Conservation (phyloP, 2,113 vertebrate species). For the Daubentonia madagascariensis region DNA sequence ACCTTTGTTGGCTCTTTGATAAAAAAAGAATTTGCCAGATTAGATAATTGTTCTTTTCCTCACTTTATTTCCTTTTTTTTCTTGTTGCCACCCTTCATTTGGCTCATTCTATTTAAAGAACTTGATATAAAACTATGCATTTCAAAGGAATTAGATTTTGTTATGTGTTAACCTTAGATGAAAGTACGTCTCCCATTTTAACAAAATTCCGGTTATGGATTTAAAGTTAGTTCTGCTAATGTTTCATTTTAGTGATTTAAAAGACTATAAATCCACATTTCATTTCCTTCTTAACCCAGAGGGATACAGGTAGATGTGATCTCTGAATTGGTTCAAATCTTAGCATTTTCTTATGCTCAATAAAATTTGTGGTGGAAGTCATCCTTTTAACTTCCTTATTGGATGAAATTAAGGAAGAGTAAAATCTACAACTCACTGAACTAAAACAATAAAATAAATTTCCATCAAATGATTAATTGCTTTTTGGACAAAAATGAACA, state of each 20-base stretch:
- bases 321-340: conserved; percentile 52
- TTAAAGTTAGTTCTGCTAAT: conserved; percentile 53
- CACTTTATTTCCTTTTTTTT: background rate
- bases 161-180: background rate
- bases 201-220: background rate
- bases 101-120: background rate
- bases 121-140: background rate
- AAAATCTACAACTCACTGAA: conserved; percentile 54
- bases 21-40: background rate
- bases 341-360: conserved; percentile 53
- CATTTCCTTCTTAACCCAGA: conserved; percentile 64
- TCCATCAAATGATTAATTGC: conserved; percentile 69
- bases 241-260: conserved; percentile 3
- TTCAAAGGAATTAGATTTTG: background rate
- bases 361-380: conserved; percentile 73
- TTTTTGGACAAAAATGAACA: conserved; percentile 70
- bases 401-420: conserved; percentile 38
- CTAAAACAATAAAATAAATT: conserved; percentile 68
- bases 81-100: background rate
- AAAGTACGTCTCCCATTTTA: conserved; percentile 20
- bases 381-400: conserved; percentile 34
- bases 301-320: conserved; percentile 54
- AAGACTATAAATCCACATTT: conserved; percentile 51
- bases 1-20: background rate
- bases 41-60: background rate